phyloP scores from a whole-genome alignment of 2,888 invertebrate genomes.

The Drosophila diplacantha region DNA sequence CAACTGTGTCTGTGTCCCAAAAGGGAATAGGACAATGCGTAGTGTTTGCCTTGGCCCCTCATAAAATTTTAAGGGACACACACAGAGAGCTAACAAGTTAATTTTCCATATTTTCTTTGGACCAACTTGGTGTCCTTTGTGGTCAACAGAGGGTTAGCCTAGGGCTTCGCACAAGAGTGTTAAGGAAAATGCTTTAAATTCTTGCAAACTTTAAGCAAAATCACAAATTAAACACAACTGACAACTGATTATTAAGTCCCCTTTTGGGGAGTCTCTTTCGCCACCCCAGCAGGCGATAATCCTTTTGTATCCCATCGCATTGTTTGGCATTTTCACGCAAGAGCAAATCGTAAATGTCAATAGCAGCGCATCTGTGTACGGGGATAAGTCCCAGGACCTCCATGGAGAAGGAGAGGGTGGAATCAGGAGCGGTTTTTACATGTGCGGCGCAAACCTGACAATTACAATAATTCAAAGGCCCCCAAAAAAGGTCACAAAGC shows the following conservation, averaged over 20 bases:
- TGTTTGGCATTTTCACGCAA: constrained; percentile 66
- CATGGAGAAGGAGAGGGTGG: neutral
- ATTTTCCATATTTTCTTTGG: constrained; percentile 71
- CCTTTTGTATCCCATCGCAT: constrained; percentile 64
- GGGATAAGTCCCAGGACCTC: constrained; percentile 3
- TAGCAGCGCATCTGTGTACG: constrained; percentile 53
- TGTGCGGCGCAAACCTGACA: constrained; percentile 55
- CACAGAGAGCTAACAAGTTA: constrained; percentile 64
- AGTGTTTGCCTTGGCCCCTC: constrained; percentile 47
- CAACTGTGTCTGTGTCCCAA: constrained; percentile 57
- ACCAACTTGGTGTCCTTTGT: constrained; percentile 55
- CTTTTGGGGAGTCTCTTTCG: constrained; percentile 14
- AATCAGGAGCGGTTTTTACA: constrained; percentile 24
- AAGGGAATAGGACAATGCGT: constrained; percentile 62
- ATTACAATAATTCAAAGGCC: constrained; percentile 43
- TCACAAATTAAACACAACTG: neutral
- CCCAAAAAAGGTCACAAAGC: constrained; percentile 27
- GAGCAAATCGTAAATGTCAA: constrained; percentile 74
- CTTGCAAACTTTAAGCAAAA: constrained; percentile 10
- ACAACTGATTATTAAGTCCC: constrained; percentile 14
- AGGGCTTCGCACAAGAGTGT: neutral
- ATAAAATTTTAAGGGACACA: constrained; percentile 29
- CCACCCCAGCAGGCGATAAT: constrained; percentile 51
- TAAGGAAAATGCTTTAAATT: constrained; percentile 16
- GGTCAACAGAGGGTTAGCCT: constrained; percentile 22